A percentile compares a stretch with the other conserved stretches of the same genome.
These are phyloP conservation scores for Cylloceria caligata DNA, from an alignment of 2,888 invertebrate genomes.

Conservation along the genomic window DNA sequence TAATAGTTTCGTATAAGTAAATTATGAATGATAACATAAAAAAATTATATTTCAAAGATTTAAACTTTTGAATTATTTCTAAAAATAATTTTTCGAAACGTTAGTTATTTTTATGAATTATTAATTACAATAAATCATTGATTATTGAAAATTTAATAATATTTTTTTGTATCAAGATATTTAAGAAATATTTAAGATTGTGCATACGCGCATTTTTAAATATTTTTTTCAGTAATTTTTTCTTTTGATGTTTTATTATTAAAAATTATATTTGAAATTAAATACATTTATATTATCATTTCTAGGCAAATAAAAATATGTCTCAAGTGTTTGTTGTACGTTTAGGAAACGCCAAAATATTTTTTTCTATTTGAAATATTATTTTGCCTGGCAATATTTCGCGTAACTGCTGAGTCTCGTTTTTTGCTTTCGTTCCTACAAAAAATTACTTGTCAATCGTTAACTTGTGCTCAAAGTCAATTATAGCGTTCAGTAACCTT, in stretches of 20 bases:
- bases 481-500: conserved; percentile 2
- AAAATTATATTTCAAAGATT: background rate
- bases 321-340: too few species aligned
- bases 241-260: background rate
- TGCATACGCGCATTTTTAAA: too few species aligned
- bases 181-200: background rate
- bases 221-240: background rate
- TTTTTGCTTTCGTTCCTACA: background rate
- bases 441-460: conserved; percentile 28
- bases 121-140: background rate
- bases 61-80: background rate
- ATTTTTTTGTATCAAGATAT: too few species aligned
- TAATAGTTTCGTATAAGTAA: background rate
- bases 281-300: background rate
- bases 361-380: background rate
- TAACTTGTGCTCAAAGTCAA: conserved; percentile 34
- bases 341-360: too few species aligned
- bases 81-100: background rate
- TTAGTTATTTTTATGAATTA: background rate
- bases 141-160: too few species aligned
- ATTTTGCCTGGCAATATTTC: background rate
- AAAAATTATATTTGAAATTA: background rate
- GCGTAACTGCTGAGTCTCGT: background rate
- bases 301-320: background rate
- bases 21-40: background rate